Base-by-base conservation (phyloP, 2,113 vertebrate genomes). In the Apodemus speciosus region DNA sequence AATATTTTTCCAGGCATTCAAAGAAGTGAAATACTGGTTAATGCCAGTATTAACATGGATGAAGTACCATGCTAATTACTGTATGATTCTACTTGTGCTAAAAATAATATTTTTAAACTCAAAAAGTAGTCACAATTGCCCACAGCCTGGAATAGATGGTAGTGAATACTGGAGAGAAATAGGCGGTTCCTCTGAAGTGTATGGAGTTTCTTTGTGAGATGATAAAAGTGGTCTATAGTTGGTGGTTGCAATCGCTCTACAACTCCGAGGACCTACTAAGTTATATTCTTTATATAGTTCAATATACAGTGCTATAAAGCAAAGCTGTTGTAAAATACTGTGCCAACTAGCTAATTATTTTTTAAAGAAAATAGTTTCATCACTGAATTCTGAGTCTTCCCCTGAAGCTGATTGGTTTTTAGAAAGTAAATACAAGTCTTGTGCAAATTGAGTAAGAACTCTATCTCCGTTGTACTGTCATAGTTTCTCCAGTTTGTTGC, bases 291-390 rank as follows among this genome's bases (percentile, higher is more conserved):
- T 90, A 77, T 32, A 46, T 68, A 9, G 35, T 15, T 38, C 60
- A 88, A 85, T 79, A 46, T 21, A 88, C 72, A 51, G 16, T 69
- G 35, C 21, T 58, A 58, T 27, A 40, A 80, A 88, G 49, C 62
- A 84, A 91, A 91, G 20, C 25, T 79, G 10, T 62, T 69, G 66
- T 40, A 71, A 69, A 71, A 49, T 79, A 43, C 2, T 83, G 35
- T 88, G 72, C 43, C 16, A 46, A 46, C 43, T 85, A 60, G 49
- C 72, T 93, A 81, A 43, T 80, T 75, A 85, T 79, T 60, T 88
- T 88, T 89, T 94, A 25, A 90, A 66, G 81, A 27, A 66, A 91
- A 6, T 72, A 53, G 46, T 64, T 93, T 90, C 69, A 56, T 68
- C 77, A 27, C 62, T 73, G 40, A 84, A 35, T 84, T 95, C 58